Base-by-base conservation (phyloP, 2,113 vertebrate genomes). In the Todiramphus chloris region DNA sequence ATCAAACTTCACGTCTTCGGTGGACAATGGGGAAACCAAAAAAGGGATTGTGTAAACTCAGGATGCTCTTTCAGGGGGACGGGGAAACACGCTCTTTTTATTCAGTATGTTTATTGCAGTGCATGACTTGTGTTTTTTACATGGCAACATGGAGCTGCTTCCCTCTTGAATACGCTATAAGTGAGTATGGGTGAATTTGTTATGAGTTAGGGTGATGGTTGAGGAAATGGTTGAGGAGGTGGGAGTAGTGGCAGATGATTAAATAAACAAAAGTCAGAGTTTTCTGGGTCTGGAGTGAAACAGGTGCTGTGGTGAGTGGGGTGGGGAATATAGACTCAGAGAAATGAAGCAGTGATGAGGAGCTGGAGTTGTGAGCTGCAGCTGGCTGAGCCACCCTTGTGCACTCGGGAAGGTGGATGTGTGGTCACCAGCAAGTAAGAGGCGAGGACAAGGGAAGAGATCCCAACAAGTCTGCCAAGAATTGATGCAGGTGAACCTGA, bases 31-130 rank as follows among this genome's bases (percentile, higher is more conserved):
- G 5, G n/a, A 93, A 69, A 55, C 41, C 30, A 84, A 96, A 62
- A 96, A 90, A 9, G 74, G 55, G 8, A 43, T 87, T 9, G 95
- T 94, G 55, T 98, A 96, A 90, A 41, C 4, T 43, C 50, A 20
- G 15, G 24, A 24, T 9, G 18, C 18, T 63, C 37, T 90, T 83
- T 33, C 1, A 3, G 27, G 28, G 10, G 10, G 31, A 41, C 0
- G 73, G 39, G 35, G 19, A 72, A 72, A 66, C 0, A 0, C 66
- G 14, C 5, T 53, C 64, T 77, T 58, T 41, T 76, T 27, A 24
- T 88, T 58, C 51, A 23, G 41, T 76, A 69, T 1, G 6, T 87
- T 88, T 75, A 35, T 8, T 79, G 16, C 53, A 73, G 53, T n/a
- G 68, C 9, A 46, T 28, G 37, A 39, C 46, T 76, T 85, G 19